These are phyloP conservation scores for Kradibia gibbosae DNA, from an alignment of 1,140 invertebrate species.

Conservation along the genomic window DNA sequence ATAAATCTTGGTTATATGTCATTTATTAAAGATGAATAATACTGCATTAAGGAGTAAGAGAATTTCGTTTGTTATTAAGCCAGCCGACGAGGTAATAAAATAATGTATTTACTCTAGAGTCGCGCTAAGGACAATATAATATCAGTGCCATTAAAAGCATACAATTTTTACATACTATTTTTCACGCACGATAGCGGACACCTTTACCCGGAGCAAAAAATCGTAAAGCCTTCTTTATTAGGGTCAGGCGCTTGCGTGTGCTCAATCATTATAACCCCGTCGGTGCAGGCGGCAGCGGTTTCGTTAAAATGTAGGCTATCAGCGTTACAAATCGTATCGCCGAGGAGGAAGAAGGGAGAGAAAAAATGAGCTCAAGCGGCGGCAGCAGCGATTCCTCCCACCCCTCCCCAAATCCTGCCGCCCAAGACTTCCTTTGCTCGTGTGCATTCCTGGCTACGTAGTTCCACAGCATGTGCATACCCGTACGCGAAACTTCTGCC, in stretches of 20 bases:
- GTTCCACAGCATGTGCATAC: slow-evolving; percentile 12
- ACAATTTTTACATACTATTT: neutral
- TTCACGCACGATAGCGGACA: neutral
- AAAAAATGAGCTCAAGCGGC: neutral
- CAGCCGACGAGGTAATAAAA: neutral
- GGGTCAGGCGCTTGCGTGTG: neutral
- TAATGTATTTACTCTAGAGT: neutral
- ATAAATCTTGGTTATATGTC: neutral
- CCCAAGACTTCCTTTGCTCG: slow-evolving; percentile 5
- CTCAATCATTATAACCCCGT: slow-evolving; percentile 15
- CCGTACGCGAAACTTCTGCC: neutral
- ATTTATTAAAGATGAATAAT: neutral
- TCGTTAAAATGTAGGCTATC: slow-evolving; percentile 47
- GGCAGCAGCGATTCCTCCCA: neutral
- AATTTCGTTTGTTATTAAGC: neutral
- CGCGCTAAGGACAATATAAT: neutral
- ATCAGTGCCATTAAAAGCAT: neutral
- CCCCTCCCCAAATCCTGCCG: no score
- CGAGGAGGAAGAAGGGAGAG: neutral
- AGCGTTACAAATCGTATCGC: slow-evolving; percentile 8
- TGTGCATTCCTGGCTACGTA: neutral
- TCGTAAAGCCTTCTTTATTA: slow-evolving; percentile 34
- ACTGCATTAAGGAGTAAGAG: neutral
- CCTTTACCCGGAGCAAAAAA: neutral
- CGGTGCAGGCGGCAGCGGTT: neutral